Evolutionary conservation across 2,888 invertebrate species (phyloP).

Genomic region (Trissolcus japonicus): DNA sequence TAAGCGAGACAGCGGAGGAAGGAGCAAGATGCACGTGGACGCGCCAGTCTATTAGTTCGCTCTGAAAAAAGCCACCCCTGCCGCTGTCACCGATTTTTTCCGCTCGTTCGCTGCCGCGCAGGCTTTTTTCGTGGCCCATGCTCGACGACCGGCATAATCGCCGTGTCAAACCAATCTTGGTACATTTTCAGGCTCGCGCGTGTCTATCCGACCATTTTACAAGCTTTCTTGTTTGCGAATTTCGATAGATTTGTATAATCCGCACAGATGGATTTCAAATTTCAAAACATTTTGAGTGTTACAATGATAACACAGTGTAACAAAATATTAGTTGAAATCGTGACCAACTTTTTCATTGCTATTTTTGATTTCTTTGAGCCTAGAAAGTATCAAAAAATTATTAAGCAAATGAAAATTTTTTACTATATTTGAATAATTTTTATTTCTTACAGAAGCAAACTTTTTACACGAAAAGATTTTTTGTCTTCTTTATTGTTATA

Average conservation of each 20-base stretch:
- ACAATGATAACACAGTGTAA: no score
- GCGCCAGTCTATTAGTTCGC: conserved; percentile 73
- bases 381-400: no score
- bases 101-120: conserved; percentile 55
- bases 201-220: conserved; percentile 31
- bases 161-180: conserved; percentile 50
- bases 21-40: conserved; percentile 58
- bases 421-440: no score
- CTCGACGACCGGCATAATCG: conserved; percentile 70
- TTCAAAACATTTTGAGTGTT: no score
- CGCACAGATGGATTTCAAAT: background rate
- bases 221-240: conserved; percentile 15
- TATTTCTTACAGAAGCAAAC: no score
- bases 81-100: conserved; percentile 70
- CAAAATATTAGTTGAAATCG: no score
- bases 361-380: no score
- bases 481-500: no score
- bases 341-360: no score
- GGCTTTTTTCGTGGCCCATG: conserved; percentile 59
- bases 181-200: conserved; percentile 43
- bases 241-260: background rate
- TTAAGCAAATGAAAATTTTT: no score
- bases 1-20: conserved; percentile 61
- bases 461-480: no score
- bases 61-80: conserved; percentile 71